Evolutionary conservation across 1,140 invertebrate genomes (phyloP).

Genomic region (Drosophila cardini): DNA sequence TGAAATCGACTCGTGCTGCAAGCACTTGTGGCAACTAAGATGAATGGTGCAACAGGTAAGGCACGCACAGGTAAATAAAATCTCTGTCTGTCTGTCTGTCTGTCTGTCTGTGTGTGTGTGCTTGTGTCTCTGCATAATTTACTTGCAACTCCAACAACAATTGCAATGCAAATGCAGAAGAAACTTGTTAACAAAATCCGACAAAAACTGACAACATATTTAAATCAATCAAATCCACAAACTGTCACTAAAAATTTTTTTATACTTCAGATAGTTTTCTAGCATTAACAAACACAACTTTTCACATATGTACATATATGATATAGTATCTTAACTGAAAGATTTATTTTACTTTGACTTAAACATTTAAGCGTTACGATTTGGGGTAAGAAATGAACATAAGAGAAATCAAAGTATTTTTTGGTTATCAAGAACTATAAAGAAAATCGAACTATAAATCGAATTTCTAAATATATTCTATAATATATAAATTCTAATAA

Average conservation of each 20-base stretch:
- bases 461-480: too few relatives aligned
- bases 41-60: slow-evolving; percentile 21
- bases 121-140: slow-evolving; percentile 62
- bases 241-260: slow-evolving; percentile 4
- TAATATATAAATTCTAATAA: too few relatives aligned
- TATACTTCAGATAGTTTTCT: slow-evolving; percentile 15
- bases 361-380: too few relatives aligned
- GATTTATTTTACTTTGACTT: too few relatives aligned
- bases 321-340: too few relatives aligned
- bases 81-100: too few relatives aligned
- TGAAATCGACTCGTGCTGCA: slow-evolving; percentile 52
- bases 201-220: background rate
- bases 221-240: slow-evolving; percentile 21
- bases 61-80: background rate
- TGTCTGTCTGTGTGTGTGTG: background rate
- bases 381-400: too few relatives aligned
- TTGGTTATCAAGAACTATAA: too few relatives aligned
- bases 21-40: slow-evolving; percentile 40
- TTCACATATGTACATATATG: too few relatives aligned
- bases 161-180: background rate
- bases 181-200: slow-evolving; percentile 5
- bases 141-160: slow-evolving; percentile 14
- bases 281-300: background rate
- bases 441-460: too few relatives aligned
- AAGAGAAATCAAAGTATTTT: too few relatives aligned